Conservation (phyloP, 2,113 vertebrate genomes). For the Microtus pennsylvanicus region DNA sequence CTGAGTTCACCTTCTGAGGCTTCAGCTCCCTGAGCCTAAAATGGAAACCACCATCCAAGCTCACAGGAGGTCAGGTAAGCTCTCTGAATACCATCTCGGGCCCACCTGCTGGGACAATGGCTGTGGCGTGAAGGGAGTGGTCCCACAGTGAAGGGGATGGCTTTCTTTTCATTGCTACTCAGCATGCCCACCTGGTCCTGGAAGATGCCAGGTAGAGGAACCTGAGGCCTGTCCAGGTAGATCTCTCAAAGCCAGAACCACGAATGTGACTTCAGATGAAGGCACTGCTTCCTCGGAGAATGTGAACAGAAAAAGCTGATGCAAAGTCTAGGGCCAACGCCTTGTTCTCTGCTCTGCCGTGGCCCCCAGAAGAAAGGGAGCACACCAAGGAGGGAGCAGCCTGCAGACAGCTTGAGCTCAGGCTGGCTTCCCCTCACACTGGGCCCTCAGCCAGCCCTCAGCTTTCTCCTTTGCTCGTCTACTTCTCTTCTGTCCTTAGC, state of each 20-base stretch:
- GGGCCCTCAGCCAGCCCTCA: neutral
- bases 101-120: too few relatives aligned
- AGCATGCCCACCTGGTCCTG: rapidly evolving
- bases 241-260: neutral
- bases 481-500: neutral
- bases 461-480: neutral
- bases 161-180: neutral
- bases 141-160: too few relatives aligned
- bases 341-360: neutral
- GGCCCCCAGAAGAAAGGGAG: neutral
- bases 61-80: rapidly evolving
- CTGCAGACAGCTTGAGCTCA: neutral
- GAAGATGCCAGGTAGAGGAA: neutral
- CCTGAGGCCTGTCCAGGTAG: neutral
- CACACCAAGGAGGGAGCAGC: too few relatives aligned
- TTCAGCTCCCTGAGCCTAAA: neutral
- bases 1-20: neutral
- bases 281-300: neutral
- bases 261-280: neutral
- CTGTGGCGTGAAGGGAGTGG: neutral
- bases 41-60: rapidly evolving
- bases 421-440: neutral
- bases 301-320: rapidly evolving
- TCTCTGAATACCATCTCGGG: rapidly evolving
- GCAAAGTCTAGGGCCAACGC: neutral